phyloP scores from a whole-genome alignment of 1,140 invertebrate genomes.

The Euwallacea fornicatus region DNA sequence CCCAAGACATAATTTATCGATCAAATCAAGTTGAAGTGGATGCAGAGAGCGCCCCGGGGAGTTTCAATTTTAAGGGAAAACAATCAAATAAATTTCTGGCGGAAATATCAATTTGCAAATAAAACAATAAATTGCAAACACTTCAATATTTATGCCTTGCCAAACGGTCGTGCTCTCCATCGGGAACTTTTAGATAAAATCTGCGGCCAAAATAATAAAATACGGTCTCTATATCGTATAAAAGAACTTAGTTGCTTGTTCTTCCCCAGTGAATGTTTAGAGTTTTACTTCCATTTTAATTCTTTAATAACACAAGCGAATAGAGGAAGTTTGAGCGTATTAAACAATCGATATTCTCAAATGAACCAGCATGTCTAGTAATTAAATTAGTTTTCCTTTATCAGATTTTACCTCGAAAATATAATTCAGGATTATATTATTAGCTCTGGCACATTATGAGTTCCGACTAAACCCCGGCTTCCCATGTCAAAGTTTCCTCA shows the following conservation, averaged over 20 bases:
- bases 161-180: conserved; percentile 8
- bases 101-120: conserved; percentile 22
- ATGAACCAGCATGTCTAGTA: not conserved
- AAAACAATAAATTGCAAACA: conserved; percentile 28
- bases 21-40: conserved; percentile 4
- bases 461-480: not conserved
- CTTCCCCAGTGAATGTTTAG: conserved; percentile 20
- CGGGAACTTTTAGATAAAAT: conserved; percentile 14
- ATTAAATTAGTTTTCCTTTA: conserved; percentile 7
- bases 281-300: not conserved
- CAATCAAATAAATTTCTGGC: conserved; percentile 15
- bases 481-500: conserved; percentile 13
- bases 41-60: not conserved
- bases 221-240: conserved; percentile 20
- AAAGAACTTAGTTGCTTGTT: conserved; percentile 21
- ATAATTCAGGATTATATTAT: conserved; percentile 12
- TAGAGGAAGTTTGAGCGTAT: too few species aligned
- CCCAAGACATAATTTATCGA: not conserved
- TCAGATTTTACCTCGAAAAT: conserved; percentile 5
- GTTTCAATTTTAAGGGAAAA: conserved; percentile 1
- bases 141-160: conserved; percentile 27
- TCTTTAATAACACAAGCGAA: too few species aligned
- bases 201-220: conserved; percentile 21
- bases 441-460: not conserved
- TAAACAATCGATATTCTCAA: not conserved